Evolutionary conservation across 2,797 vertebrate species (phyloP), one percentile per base, ranked within the genome.

Genomic region (Etheostoma nigrum): DNA sequence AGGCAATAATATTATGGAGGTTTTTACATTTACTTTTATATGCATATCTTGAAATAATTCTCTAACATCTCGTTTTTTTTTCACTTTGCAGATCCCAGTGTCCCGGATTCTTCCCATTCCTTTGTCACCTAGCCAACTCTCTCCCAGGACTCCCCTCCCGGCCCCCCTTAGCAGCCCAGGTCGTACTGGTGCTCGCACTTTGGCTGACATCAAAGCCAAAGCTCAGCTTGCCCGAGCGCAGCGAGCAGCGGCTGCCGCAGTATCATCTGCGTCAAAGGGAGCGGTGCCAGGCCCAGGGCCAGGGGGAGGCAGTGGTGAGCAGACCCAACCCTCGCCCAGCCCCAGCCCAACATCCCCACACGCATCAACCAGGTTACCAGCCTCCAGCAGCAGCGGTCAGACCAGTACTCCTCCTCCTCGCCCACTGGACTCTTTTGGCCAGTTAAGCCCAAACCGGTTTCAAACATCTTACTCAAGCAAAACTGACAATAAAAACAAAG

Each of bases 181-280:
- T 58, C 96, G 98, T 70, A 97, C 97, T 0, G 97, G 98, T 64
- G 98, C 97, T 88, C 95, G 98, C 75, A 99, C 98, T 52, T 86
- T 99, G 89, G 98, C 98, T 5, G 98, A 99, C 93, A 98, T 99
- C 95, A 99, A 99, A 94, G 98, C 98, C 25, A 96, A 97, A 94
- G 98, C 98, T 58, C 97, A 98, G 81, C 95, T 98, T 40, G 97
- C 97, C 72, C 95, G 96, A 86, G 97, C 97, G 4, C 97, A 98
- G 92, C 94, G 96, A 71, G 97, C 96, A 9, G 98, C 97, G 0
- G 97, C 97, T 0, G 96, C 96, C 0, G 95, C 96, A 0, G 92
- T 94, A 0, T 87, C 92, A 0, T 87, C 95, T 1, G 78, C 94
- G 7, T 93, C 95, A 40, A 95, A 94, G 2, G 88, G 93, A 11